Evolutionary conservation across 2,888 invertebrate species (phyloP).

Genomic region (Nephrocerus scutellatus): DNA sequence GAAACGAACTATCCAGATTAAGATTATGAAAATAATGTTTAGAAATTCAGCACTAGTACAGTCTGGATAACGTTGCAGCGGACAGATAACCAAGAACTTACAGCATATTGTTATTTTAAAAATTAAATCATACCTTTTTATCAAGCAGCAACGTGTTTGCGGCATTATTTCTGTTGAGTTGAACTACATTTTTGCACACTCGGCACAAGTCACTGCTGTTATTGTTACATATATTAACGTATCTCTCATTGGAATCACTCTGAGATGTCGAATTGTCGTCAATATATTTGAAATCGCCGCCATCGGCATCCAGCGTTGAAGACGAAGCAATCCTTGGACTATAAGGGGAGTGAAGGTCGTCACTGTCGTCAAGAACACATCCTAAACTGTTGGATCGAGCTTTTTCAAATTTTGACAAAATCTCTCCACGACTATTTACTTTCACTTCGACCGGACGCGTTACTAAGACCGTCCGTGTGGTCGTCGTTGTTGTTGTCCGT

Average conservation of each 20-base stretch:
- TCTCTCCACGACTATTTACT: slow-evolving; percentile 39
- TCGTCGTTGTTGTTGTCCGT: slow-evolving; percentile 38
- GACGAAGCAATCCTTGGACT: slow-evolving; percentile 13
- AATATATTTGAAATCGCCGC: slow-evolving; percentile 39
- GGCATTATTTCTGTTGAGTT: slow-evolving; percentile 39
- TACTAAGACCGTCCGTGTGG: slow-evolving; percentile 35
- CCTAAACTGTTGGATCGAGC: slow-evolving; percentile 41
- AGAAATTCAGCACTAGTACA: too few relatives aligned
- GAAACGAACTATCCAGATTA: too few relatives aligned
- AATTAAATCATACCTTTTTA: slow-evolving; percentile 21
- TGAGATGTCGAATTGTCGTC: slow-evolving; percentile 44
- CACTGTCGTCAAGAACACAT: slow-evolving; percentile 37
- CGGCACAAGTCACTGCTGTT: slow-evolving; percentile 35
- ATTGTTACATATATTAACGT: too few relatives aligned
- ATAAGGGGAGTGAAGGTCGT: slow-evolving; percentile 10
- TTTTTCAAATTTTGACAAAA: slow-evolving; percentile 30
- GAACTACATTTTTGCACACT: slow-evolving; percentile 37
- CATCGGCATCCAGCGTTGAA: slow-evolving; percentile 23
- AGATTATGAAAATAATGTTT: too few relatives aligned
- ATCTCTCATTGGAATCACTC: slow-evolving; percentile 31
- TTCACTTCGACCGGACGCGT: slow-evolving; percentile 36
- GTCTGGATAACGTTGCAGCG: too few relatives aligned
- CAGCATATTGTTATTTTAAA: too few relatives aligned
- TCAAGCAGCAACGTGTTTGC: too few relatives aligned
- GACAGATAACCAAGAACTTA: too few relatives aligned